These are phyloP conservation scores for Ormyrus labotus DNA, from an alignment of 2,888 invertebrate species.

Conservation along the genomic window DNA sequence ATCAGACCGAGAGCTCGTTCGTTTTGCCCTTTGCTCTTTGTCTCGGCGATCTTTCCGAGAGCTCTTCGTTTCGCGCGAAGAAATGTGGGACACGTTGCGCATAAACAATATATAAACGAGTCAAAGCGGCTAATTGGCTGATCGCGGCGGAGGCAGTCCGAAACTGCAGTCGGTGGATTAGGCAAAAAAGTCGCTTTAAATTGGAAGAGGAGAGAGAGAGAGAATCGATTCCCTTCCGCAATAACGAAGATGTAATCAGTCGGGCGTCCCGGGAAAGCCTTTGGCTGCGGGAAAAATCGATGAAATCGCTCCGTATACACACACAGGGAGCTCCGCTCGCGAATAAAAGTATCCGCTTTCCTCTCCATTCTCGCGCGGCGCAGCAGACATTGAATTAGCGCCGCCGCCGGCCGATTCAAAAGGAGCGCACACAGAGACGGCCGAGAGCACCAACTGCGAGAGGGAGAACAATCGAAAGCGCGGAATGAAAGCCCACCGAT, in stretches of 20 bases:
- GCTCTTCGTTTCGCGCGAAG: too few species aligned
- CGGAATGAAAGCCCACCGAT: slow-evolving; percentile 31
- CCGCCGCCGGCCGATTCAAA: slow-evolving; percentile 20
- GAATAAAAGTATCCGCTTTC: slow-evolving; percentile 38
- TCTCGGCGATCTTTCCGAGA: slow-evolving; percentile 12
- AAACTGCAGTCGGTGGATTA: too few species aligned
- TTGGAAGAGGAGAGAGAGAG: too few species aligned
- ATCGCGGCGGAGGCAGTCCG: too few species aligned
- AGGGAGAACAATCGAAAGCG: slow-evolving; percentile 26
- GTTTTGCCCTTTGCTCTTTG: slow-evolving; percentile 2
- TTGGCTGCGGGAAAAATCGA: not conserved
- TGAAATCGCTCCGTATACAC: slow-evolving; percentile 7
- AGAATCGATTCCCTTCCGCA: slow-evolving; percentile 3
- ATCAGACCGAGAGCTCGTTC: too few species aligned
- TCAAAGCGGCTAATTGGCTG: too few species aligned
- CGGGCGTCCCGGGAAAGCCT: not conserved
- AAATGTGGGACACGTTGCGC: too few species aligned
- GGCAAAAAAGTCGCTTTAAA: too few species aligned
- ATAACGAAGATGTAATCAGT: slow-evolving; percentile 10
- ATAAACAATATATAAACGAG: too few species aligned
- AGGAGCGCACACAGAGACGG: not conserved
- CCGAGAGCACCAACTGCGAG: too few species aligned
- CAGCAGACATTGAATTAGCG: slow-evolving; percentile 42
- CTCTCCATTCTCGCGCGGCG: not conserved
- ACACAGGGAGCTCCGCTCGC: not conserved